Evolutionary conservation across 2,797 vertebrate genomes (phyloP).

Genomic region (Pseudochaenichthys georgianus): DNA sequence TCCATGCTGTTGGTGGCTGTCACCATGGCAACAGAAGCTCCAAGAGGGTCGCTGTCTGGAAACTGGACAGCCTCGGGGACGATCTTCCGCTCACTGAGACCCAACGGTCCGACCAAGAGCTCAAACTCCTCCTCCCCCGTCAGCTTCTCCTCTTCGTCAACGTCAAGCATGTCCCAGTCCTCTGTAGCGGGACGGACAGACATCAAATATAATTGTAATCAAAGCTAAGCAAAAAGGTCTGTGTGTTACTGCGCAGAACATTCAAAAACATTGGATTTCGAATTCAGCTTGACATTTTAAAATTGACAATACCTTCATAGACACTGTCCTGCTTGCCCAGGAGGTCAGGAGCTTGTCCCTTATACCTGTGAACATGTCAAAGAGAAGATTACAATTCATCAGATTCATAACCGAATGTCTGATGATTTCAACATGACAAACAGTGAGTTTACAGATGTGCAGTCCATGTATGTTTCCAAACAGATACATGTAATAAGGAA

Average conservation of each 20-base stretch:
- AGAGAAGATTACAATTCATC: background rate
- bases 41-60: constrained; percentile 95
- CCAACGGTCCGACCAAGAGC: constrained; percentile 92
- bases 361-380: constrained; percentile 87
- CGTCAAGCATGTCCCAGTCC: constrained; percentile 99
- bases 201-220: background rate
- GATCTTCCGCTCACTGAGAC: constrained; percentile 91
- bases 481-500: no score
- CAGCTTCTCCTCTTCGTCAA: constrained; percentile 96
- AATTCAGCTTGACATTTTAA: background rate
- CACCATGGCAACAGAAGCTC: constrained; percentile 97
- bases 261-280: background rate
- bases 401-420: background rate
- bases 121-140: constrained; percentile 98
- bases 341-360: constrained; percentile 96
- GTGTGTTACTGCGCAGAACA: background rate
- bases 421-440: background rate
- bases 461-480: background rate
- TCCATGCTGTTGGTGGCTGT: constrained; percentile 99
- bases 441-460: background rate
- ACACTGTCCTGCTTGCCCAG: constrained; percentile 98
- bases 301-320: constrained; percentile 91
- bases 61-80: constrained; percentile 97
- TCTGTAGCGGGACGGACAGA: constrained; percentile 80
- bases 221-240: background rate